Evolutionary conservation across 1,140 invertebrate species (phyloP), one percentile per base, ranked within the genome.

Genomic region (Drosophila nigrodunni): DNA sequence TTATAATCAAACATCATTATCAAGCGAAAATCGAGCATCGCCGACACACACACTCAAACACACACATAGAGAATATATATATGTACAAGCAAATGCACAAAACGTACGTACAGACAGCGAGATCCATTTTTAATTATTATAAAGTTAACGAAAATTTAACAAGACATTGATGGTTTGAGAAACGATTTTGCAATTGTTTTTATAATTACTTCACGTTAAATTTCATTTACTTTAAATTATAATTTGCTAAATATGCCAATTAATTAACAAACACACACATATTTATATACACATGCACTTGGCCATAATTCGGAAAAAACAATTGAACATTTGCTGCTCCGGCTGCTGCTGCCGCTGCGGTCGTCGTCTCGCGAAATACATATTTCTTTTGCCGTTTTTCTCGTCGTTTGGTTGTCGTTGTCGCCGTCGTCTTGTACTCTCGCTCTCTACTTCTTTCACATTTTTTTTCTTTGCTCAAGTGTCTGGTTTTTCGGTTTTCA

Each of bases 331-430:
- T 80, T 77, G 78, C 76, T 90, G 80, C 80, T 72, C 60, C 66
- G 64, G 68, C 85, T 46, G 70, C 77, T 62, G 80, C 76, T 52
- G 71, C 62, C 44, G 62, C 57, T 60, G 62, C 66, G 66, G 78
- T 82, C 74, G 66, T 77, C 72, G 86, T 79, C 78, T 91, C 89
- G 87, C 87, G 90, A 91, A 91, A 91, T 91, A 91, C 90, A 91
- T 88, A 86, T 91, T 91, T 91, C 90, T 91, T 89, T 86, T 78
- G 64, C 71, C 74, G 67, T 76, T 91, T 82, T 86, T 80, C 75
- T 87, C 80, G 83, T 87, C 80, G 83, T 77, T 85, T 81, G 74
- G 73, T 80, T 86, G 74, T 64, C 66, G 81, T 71, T 80, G 69
- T 70, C 65, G 74, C 61, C 74, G 67, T 73, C 74, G 68, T 77